phyloP scores from a whole-genome alignment of 2,113 vertebrate genomes.

The Bos taurus region ARS-UCD2.0 NC_037333.1:24189001-24189500 shows the following conservation, averaged over 20 bases:
- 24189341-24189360: not conserved
- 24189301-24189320: not conserved
- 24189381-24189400: not conserved
- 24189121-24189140: not conserved
- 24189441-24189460: not conserved
- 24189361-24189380: not conserved
- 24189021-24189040: not conserved
- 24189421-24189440: not conserved
- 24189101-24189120: not conserved
- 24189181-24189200: not conserved
- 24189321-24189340: not conserved
- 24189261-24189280: not conserved
- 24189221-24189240: not conserved
- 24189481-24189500: not conserved
- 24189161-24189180: not conserved
- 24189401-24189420: not conserved
- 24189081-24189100: not conserved
- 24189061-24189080: not conserved
- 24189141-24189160: not conserved
- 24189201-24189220: not conserved
- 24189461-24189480: not conserved
- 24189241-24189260: not conserved
- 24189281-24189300: not conserved
- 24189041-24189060: not conserved
- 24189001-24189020: not conserved